Evolutionary conservation across 2,113 vertebrate species (phyloP).

Genomic region (Atrichornis clamosus): DNA sequence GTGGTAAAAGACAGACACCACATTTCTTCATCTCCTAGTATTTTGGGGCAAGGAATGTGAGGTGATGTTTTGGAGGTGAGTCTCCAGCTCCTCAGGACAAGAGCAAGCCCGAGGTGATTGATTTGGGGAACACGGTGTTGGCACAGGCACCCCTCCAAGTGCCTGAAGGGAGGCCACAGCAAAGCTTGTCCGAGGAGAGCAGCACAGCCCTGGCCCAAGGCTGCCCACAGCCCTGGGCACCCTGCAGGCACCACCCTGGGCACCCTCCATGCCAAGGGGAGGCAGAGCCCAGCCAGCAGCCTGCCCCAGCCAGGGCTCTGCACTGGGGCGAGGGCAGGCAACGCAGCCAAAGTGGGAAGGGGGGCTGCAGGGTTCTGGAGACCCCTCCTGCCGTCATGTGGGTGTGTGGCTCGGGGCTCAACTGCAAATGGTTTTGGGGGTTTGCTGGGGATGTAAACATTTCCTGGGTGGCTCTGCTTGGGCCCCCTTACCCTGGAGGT

Average conservation of each 20-base stretch:
- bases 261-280: fast-evolving
- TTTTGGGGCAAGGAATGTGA: background rate
- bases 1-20: background rate
- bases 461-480: background rate
- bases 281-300: background rate
- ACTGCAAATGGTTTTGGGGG: background rate
- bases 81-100: background rate
- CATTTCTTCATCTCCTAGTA: background rate
- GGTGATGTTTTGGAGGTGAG: background rate
- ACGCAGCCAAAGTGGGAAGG: background rate
- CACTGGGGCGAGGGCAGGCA: fast-evolving
- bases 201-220: background rate
- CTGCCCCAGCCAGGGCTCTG: background rate
- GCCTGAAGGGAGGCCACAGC: background rate
- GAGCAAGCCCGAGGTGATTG: background rate
- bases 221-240: background rate
- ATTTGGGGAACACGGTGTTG: background rate
- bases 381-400: fast-evolving
- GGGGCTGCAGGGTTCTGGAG: background rate
- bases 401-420: fast-evolving
- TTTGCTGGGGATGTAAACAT: fast-evolving
- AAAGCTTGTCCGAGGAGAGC: background rate
- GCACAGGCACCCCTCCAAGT: too few species aligned
- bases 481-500: too few species aligned
- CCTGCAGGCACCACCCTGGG: background rate